Evolutionary conservation across 2,797 vertebrate genomes (phyloP), one percentile per base, ranked within the genome.

Genomic region (Dromococcyx pavoninus): DNA sequence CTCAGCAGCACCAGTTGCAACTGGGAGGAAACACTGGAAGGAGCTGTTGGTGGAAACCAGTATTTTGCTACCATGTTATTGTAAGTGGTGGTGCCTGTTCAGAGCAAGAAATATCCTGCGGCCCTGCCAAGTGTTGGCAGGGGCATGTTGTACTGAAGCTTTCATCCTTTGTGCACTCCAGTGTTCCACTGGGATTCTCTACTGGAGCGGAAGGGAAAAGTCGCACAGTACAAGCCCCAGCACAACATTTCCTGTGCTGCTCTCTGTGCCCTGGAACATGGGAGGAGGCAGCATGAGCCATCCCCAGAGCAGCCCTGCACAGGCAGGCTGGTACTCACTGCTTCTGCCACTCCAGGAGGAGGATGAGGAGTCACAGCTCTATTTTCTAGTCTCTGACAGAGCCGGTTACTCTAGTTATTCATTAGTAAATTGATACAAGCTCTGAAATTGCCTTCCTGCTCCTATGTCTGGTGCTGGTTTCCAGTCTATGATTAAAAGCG

Each of bases 341-440:
- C 70, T 78, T 33, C 73, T 88, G 73, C 71, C 1, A 1, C 69
- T 73, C 62, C 23, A 9, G 84, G 50, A 75, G 84, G 71, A 65
- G 72, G 73, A 25, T 32, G 87, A 81, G 88, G 44, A 91, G 71
- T 92, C 90, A 53, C 84, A 85, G 73, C 86, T 75, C 70, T 35
- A 9, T 80, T 86, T 93, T 39, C 76, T 88, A 79, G 53, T 64
- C 86, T 66, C 50, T 57, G 60, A 70, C 79, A 64, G 76, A 91
- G 86, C 89, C 87, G 86, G 89, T 96, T 91, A n/a, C 84, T 92
- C 72, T 50, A 33, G 87, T 91, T 94, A 73, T 50, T 96, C 83
- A 35, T 76, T 69, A 76, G 46, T 60, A 56, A 88, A n/a, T 37
- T 71, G 66, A 60, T 41, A 25, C 33, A 76, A 86, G 62, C 7